phyloP scores from a whole-genome alignment of 2,888 invertebrate species.

The Lysandra bellargus region DNA sequence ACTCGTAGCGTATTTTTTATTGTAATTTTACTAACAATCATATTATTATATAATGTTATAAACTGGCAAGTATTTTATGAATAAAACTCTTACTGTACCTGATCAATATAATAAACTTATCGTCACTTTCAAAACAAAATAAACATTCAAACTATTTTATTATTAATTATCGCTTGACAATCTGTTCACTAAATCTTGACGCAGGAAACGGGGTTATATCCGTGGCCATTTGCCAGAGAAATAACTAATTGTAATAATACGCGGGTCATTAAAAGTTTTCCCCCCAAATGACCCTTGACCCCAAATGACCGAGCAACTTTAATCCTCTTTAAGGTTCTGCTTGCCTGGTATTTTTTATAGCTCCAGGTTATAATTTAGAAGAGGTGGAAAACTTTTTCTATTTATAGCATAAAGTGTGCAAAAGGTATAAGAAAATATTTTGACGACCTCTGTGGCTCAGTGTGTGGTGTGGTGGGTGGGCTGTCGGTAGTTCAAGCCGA shows the following conservation, averaged over 20 bases:
- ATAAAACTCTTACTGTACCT: too few species aligned
- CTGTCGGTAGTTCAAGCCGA: too few species aligned
- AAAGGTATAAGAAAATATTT: too few species aligned
- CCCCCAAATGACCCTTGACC: slow-evolving; percentile 17
- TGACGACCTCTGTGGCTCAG: too few species aligned
- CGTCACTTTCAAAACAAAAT: background rate
- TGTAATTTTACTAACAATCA: too few species aligned
- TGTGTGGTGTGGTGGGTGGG: too few species aligned
- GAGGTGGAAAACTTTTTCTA: background rate
- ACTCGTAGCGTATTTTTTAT: too few species aligned
- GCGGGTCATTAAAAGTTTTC: slow-evolving; percentile 20
- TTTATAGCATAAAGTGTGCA: background rate
- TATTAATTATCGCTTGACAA: background rate
- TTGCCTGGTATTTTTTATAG: slow-evolving; percentile 3
- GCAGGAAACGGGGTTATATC: slow-evolving; percentile 7
- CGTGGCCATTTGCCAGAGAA: slow-evolving; percentile 21
- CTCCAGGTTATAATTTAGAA: background rate
- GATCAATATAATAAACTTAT: too few species aligned
- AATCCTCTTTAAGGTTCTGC: background rate
- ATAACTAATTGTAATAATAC: slow-evolving; percentile 29
- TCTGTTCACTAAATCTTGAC: background rate
- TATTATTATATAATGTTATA: too few species aligned
- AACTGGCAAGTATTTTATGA: too few species aligned
- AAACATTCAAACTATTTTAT: background rate
- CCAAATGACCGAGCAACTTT: slow-evolving; percentile 17